Percentiles rank a stretch among this genome's conserved stretches.
phyloP scores from a whole-genome alignment of 2,113 vertebrate species.

The Leucopsar rothschildi region DNA sequence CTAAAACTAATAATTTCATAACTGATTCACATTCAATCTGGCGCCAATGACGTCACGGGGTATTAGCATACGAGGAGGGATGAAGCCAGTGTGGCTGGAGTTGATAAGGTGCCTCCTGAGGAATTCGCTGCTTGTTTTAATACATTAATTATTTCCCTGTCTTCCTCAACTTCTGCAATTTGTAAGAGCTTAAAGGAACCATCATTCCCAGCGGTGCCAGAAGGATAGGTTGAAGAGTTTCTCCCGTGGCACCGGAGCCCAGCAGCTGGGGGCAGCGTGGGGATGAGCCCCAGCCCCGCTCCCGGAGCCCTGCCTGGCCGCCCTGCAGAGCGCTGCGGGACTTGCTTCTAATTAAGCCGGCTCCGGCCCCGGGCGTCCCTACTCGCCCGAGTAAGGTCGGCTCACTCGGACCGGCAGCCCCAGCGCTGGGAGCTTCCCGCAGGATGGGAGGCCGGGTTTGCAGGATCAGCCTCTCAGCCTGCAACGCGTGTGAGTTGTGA shows the following conservation, averaged over 20 bases:
- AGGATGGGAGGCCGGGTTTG: not conserved
- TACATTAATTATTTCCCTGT: conserved; percentile 78
- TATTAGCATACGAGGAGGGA: conserved; percentile 74
- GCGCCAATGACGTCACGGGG: conserved; percentile 72
- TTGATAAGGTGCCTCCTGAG: conserved; percentile 78
- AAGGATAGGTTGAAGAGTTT: not conserved
- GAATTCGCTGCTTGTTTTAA: conserved; percentile 76
- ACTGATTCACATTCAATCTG: conserved; percentile 59
- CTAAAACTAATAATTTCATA: conserved; percentile 69
- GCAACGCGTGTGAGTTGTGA: not conserved
- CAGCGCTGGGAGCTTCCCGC: not conserved
- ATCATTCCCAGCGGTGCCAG: not conserved
- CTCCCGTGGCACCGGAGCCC: not conserved
- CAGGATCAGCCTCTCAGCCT: not conserved
- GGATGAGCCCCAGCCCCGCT: not conserved
- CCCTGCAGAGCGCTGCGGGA: not conserved
- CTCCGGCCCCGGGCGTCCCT: not conserved
- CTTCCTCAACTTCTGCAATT: conserved; percentile 62
- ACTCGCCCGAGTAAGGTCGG: not conserved
- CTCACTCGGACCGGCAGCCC: not conserved
- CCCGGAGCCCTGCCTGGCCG: not conserved
- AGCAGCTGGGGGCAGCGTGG: not conserved
- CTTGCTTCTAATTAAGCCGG: not conserved
- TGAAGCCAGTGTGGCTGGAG: conserved; percentile 69
- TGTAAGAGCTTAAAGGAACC: conserved; percentile 59